These are phyloP conservation scores for Melanaphis sacchari DNA, from an alignment of 1,140 invertebrate genomes.

Conservation along the genomic window DNA sequence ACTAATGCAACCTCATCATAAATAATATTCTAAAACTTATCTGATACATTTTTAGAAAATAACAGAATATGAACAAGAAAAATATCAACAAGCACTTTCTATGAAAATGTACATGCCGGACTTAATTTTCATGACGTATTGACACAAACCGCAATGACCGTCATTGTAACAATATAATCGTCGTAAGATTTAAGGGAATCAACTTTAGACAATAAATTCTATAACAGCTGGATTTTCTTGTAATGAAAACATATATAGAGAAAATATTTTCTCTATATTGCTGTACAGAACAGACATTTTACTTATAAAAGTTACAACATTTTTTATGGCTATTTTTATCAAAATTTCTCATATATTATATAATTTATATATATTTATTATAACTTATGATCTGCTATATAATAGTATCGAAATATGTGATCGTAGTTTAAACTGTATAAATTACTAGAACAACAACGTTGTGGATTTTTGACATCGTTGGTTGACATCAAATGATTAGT, in stretches of 20 bases:
- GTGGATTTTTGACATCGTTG: background rate
- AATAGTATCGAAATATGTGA: background rate
- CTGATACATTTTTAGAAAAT: background rate
- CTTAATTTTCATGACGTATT: background rate
- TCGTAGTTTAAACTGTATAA: background rate
- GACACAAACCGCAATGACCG: background rate
- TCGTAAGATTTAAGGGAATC: background rate
- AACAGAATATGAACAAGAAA: background rate
- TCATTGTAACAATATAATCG: background rate
- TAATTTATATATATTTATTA: background rate
- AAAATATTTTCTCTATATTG: background rate
- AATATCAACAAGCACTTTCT: background rate
- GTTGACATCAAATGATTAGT: background rate
- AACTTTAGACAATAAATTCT: background rate
- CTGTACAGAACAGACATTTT: background rate
- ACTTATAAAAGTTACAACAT: background rate
- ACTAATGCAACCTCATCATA: too few species aligned
- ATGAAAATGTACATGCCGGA: background rate
- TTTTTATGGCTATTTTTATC: constrained; percentile 1
- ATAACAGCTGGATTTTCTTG: background rate
- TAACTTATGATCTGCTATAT: background rate
- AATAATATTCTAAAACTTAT: too few species aligned
- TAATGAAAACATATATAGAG: background rate
- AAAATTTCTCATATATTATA: background rate
- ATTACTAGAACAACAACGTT: background rate